phyloP scores from a whole-genome alignment of 2,888 invertebrate species.

The Pocota personata region DNA sequence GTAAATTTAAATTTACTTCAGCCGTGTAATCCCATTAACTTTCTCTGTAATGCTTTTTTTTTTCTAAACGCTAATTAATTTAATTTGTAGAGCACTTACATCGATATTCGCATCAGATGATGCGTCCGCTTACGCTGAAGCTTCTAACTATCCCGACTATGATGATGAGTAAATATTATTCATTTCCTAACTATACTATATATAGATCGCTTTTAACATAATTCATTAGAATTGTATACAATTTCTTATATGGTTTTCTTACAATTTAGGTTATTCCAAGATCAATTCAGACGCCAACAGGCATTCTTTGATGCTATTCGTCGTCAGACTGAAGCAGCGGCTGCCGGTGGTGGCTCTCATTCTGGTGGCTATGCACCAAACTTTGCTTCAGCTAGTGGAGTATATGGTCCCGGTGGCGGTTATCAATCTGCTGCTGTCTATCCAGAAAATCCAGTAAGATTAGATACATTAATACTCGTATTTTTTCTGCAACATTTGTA shows the following conservation, averaged over 20 bases:
- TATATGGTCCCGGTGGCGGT: conserved; percentile 84
- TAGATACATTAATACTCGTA: conserved; percentile 20
- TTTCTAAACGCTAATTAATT: conserved; percentile 5
- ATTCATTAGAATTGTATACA: not conserved
- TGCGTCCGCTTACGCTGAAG: conserved; percentile 80
- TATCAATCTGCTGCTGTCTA: conserved; percentile 85
- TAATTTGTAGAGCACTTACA: conserved; percentile 75
- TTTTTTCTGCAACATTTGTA: not conserved
- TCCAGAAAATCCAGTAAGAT: conserved; percentile 85
- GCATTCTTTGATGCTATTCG: conserved; percentile 76
- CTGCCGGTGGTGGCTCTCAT: conserved; percentile 62
- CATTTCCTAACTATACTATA: conserved; percentile 16
- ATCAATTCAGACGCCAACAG: conserved; percentile 79
- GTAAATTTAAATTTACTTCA: not conserved
- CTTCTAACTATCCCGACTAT: conserved; percentile 76
- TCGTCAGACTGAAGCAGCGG: conserved; percentile 67
- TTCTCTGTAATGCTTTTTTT: conserved; percentile 28
- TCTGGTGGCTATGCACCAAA: conserved; percentile 79
- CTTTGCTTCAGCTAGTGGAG: conserved; percentile 84
- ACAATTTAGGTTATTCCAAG: conserved; percentile 76
- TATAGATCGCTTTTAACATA: not conserved
- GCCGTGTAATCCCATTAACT: not conserved
- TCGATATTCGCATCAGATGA: conserved; percentile 77
- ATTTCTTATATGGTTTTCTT: not conserved
- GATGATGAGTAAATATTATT: conserved; percentile 80